These are phyloP conservation scores for Lithobates sylvaticus DNA, from an alignment of 2,797 vertebrate species.

Conservation along the genomic window DNA sequence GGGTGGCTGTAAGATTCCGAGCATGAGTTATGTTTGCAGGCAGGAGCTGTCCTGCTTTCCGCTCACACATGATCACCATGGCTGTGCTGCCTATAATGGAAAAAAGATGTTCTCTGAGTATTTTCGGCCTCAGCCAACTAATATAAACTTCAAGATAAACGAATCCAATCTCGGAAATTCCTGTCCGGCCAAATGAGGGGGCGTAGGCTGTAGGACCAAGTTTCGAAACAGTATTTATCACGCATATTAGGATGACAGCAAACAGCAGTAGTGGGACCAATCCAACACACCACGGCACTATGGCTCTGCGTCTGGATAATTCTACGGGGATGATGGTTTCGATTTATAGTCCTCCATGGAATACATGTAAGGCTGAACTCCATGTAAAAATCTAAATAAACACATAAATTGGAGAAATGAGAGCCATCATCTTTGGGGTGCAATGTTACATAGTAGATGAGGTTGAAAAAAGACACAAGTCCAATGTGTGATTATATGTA, in stretches of 20 bases:
- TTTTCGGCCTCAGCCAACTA: neutral
- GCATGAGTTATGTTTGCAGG: constrained; percentile 10
- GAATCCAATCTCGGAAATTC: constrained; percentile 7
- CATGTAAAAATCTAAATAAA: no score
- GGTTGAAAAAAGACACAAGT: no score
- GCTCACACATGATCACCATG: neutral
- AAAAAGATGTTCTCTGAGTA: constrained; percentile 26
- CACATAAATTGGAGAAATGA: no score
- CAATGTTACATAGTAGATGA: no score
- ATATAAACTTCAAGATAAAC: constrained; percentile 9
- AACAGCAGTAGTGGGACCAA: neutral
- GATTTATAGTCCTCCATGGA: neutral
- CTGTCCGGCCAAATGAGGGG: neutral
- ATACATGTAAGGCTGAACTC: neutral
- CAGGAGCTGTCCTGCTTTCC: constrained; percentile 10
- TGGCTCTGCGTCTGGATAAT: neutral
- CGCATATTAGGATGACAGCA: neutral
- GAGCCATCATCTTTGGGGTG: no score
- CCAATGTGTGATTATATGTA: no score
- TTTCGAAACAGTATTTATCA: neutral
- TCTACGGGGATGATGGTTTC: neutral
- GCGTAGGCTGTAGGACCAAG: neutral
- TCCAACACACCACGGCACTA: neutral
- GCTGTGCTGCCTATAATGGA: neutral
- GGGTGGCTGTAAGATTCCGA: neutral